Conservation (phyloP, 2,888 invertebrate species). For the Lamellibrachia columna region DNA sequence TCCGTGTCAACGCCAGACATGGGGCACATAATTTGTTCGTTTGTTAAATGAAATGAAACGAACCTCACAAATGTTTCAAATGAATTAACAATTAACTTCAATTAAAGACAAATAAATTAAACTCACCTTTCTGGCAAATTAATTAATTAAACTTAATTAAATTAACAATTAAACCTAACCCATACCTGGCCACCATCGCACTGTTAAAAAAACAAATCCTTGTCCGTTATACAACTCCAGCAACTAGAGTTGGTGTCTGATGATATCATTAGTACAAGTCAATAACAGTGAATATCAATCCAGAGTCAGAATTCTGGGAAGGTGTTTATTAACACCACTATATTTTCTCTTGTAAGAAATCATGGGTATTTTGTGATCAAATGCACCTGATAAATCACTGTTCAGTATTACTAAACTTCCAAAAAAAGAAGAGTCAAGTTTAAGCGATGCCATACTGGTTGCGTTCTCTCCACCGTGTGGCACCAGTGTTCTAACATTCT, state of each 20-base stretch:
- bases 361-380: background rate
- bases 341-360: background rate
- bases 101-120: background rate
- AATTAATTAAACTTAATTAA: background rate
- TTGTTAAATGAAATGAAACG: background rate
- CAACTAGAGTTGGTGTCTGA: background rate
- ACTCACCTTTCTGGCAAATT: background rate
- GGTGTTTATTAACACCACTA: background rate
- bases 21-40: no score
- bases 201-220: background rate
- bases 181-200: background rate
- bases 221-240: background rate
- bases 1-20: background rate
- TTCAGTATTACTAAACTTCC: no score
- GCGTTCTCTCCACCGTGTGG: background rate
- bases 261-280: no score
- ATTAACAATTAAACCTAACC: background rate
- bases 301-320: background rate
- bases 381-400: no score
- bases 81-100: no score
- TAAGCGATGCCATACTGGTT: background rate
- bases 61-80: background rate
- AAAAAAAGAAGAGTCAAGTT: no score
- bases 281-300: background rate
- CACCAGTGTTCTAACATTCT: background rate